Base-by-base conservation (phyloP, 2,888 invertebrate species). In the Trachelus stipa region DNA sequence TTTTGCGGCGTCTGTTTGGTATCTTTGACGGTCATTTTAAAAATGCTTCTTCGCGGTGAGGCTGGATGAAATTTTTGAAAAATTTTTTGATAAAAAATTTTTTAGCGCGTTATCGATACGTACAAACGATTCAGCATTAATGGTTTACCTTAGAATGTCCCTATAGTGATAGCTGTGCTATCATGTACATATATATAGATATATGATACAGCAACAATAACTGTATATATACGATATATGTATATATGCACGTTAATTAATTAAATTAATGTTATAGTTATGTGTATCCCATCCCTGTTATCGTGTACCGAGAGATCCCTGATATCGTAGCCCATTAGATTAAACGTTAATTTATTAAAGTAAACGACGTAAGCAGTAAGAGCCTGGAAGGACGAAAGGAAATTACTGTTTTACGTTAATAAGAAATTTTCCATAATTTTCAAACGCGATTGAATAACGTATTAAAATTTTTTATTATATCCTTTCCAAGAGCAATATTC, bases 81-180 rank as follows among this genome's bases (percentile, higher is more conserved):
- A 3, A 1, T 23, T 15, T 34, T 34, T 6, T 30, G 11, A 0
- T 1, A 23, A 23, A 23, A 23, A 56, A 23, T 1, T 56, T 9
- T 23, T 56, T 23, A 40, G 9, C 23, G 1, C 56, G 9, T 23
- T 23, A 9, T 56, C 9, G 9, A 56, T 56, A 56, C 9, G 0
- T 56, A 0, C 6, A 34, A 34, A 33, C 34, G 68, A 73, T 73
- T 75, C 31, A 37, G 31, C 80, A 80, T 75, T 30, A 80, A 79
- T 34, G 68, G 34, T 30, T n/a, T 76, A 71, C 68, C 75, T 73
- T 56, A 73, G 75, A 75, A 80, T 35, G n/a, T 34, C n/a, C 23
- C 23, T 81, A 85, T 86, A 85, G 82, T 75, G 80, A 85, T 87
- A 87, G 83, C 81, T 84, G 80, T 83, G 85, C 35, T 85, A 86